These are phyloP conservation scores for Leguminivora glycinivorella DNA, from an alignment of 1,140 invertebrate genomes.

Conservation along the genomic window DNA sequence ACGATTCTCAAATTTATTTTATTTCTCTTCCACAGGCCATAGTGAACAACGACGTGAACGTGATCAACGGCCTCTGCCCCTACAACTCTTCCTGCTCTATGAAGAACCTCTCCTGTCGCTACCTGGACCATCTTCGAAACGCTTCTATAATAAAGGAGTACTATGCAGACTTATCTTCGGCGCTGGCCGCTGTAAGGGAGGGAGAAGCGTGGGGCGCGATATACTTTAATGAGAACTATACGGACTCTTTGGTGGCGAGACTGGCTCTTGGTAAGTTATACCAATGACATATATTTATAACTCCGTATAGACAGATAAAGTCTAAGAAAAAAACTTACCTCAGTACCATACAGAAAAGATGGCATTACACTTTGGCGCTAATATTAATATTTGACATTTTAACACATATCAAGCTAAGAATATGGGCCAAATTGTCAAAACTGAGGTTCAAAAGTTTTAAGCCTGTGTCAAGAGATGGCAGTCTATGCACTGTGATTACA, in stretches of 20 bases:
- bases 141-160: slow-evolving; percentile 85
- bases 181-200: slow-evolving; percentile 83
- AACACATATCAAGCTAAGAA: no score
- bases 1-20: background rate
- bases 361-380: no score
- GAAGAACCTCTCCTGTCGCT: slow-evolving; percentile 86
- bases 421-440: no score
- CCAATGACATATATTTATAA: background rate
- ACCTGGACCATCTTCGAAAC: slow-evolving; percentile 84
- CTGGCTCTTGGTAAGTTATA: slow-evolving; percentile 80
- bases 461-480: no score
- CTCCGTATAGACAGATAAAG: no score
- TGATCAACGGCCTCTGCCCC: slow-evolving; percentile 76
- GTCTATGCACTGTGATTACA: no score
- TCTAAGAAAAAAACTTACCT: no score
- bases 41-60: slow-evolving; percentile 89
- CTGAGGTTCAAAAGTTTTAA: no score
- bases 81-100: slow-evolving; percentile 83
- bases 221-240: slow-evolving; percentile 92
- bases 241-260: slow-evolving; percentile 86
- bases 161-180: slow-evolving; percentile 83
- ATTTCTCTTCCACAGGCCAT: slow-evolving; percentile 80
- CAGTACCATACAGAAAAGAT: no score
- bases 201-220: slow-evolving; percentile 93
- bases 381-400: no score